A percentile compares a stretch with the other conserved stretches of the same genome.
These are phyloP conservation scores for Pelusios castaneus DNA, from an alignment of 2,113 vertebrate species.

Conservation along the genomic window DNA sequence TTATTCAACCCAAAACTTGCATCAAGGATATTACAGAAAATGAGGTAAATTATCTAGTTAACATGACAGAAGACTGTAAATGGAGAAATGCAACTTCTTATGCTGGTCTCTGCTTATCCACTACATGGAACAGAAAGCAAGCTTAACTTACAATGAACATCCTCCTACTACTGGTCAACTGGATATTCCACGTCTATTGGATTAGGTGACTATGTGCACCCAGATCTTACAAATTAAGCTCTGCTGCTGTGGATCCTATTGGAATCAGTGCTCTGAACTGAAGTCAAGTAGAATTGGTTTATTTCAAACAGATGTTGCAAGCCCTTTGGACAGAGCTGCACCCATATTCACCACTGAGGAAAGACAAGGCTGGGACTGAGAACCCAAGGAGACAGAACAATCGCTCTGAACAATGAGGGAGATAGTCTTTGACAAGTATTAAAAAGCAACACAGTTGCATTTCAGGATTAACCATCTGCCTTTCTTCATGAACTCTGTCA, in stretches of 20 bases:
- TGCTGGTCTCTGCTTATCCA: not conserved
- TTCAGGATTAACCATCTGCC: not conserved
- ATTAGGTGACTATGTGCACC: not conserved
- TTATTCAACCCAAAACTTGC: not conserved
- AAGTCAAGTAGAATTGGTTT: constrained; percentile 37
- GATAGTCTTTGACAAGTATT: constrained; percentile 39
- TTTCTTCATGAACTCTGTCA: not conserved
- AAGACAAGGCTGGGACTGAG: constrained; percentile 47
- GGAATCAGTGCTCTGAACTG: constrained; percentile 36
- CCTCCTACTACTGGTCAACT: constrained; percentile 18
- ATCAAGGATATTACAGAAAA: not conserved
- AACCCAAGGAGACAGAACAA: not conserved
- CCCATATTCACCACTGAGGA: constrained; percentile 58
- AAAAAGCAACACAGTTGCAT: not conserved
- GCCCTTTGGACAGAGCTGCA: not conserved
- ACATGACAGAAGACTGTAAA: fast-evolving
- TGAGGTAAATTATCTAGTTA: not conserved
- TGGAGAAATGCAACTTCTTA: not conserved
- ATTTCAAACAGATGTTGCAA: constrained; percentile 20
- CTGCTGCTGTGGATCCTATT: constrained; percentile 32
- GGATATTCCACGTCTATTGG: not conserved
- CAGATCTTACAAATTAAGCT: not conserved
- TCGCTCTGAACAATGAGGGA: constrained; percentile 33
- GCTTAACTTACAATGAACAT: not conserved
- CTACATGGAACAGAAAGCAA: not conserved